Evolutionary conservation across 2,797 vertebrate species (phyloP).

Genomic region (Sebastiscus tertius): DNA sequence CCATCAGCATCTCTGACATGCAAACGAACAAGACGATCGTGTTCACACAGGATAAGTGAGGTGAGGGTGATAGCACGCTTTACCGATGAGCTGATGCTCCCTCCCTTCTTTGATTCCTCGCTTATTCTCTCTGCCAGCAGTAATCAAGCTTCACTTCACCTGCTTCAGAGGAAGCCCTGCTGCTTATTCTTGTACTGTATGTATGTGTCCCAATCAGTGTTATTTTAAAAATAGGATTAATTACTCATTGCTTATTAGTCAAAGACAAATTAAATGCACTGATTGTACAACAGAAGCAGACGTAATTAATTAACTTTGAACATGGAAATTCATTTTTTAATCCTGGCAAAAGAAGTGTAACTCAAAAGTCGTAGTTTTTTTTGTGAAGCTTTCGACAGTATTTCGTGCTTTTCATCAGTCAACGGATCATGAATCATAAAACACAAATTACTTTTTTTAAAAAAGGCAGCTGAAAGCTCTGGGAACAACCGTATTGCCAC

Average conservation of each 20-base stretch:
- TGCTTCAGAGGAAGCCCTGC: background rate
- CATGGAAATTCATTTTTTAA: background rate
- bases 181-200: background rate
- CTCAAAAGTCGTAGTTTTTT: background rate
- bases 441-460: background rate
- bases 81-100: slow-evolving; percentile 24
- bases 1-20: slow-evolving; percentile 74
- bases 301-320: background rate
- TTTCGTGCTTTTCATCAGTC: background rate
- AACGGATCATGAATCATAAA: background rate
- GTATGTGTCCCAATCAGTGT: background rate
- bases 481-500: background rate
- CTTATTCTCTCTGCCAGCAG: slow-evolving; percentile 1
- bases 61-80: slow-evolving; percentile 39
- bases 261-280: background rate
- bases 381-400: background rate
- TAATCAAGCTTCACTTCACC: slow-evolving; percentile 6
- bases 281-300: background rate
- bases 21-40: slow-evolving; percentile 70
- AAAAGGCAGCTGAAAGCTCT: background rate
- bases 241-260: background rate
- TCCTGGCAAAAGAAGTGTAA: background rate
- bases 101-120: slow-evolving; percentile 11
- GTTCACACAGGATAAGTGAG: slow-evolving; percentile 57
- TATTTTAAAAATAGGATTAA: background rate